Base-by-base conservation (phyloP, 2,113 vertebrate genomes). In the Microtus richardsoni region DNA sequence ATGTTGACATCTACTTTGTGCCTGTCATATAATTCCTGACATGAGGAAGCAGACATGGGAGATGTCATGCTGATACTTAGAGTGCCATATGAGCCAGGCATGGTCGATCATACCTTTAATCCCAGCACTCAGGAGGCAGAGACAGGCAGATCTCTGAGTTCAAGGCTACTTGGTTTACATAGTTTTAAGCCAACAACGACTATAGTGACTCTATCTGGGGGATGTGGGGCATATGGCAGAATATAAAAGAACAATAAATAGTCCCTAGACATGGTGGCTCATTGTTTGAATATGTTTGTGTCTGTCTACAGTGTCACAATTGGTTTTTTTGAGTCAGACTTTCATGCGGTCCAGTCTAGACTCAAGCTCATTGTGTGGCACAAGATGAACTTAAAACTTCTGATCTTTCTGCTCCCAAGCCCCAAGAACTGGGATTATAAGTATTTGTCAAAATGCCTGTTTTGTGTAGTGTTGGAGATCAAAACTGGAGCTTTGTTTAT, bases 21-120 rank as follows among this genome's bases (percentile, higher is more conserved):
- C 44, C 62, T 94, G 4, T 94, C 77, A 92, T 39, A 73, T 77
- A 77, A 83, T 83, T 96, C 36, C 41, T 93, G 79, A 60, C 44
- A 75, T 95, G 4, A 84, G 68, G 24, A 95, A 93, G 62, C 54
- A 85, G 66, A 74, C 52, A 93, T 74, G n/a, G 52, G 13, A 91
- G 85, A 80, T n/a, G 33, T 33, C 30, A 62, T 84, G 19, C 64
- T 93, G 58, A 74, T 93, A 60, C 52, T 91, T 89, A 47, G 64
- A 97, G 93, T 90, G 60, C 33, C 33, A 24, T 24, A 80, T 80
- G 52, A 80, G 19, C 11, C 36, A 22, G 33, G 33, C 17, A 80
- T 39, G 21, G 21, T 58, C 1, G 52, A 5, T 54, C 33, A 58
- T n/a, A 36, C 78, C 21, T 58, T 80, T 58, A n/a, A 80, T 58